Base-by-base conservation (phyloP, 1,140 invertebrate species). In the Drosophila mayri region DNA sequence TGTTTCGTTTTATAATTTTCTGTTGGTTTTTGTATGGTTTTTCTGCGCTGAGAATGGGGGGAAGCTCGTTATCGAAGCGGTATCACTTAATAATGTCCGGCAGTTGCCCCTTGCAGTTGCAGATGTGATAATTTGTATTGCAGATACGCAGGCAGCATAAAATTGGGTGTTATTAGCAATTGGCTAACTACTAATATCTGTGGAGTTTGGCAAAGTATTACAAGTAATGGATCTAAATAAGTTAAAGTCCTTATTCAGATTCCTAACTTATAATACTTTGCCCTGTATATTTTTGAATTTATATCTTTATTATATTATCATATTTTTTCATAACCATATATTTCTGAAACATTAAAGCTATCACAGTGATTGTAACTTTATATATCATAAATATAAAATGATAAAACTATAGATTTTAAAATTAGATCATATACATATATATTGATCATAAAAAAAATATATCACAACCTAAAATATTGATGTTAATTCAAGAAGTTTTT, bases 51-150 rank as follows among this genome's bases (percentile, higher is more conserved):
- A 25, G n/a, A 25, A 50, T 30, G 60, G 14, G 62, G 43, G 28
- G 35, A 62, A 61, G 38, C 62, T 65, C 61, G 62, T 65, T 65
- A 65, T 65, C 65, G 62, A 40, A 66, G 18, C 44, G 35, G 61
- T 67, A 40, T 62, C 57, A 68, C 62, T 10, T 67, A 68, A 67
- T 68, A 67, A 22, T 64, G 38, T 10, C 43, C 12, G 64, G 43
- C 25, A 49, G 44, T 32, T 63, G 61, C 62, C 63, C 41, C 20
- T 37, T 35, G n/a, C 32, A 37, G 40, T 38, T 49, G 62, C 65
- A 67, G 62, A 66, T 67, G 65, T 67, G 62, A 65, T 67, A 67
- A 67, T 67, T 66, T 66, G 25, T 40, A 35, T 66, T 47, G 35
- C 4, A 25, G 25, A 66, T 44, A 46, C 12, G 25, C 46, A 25